Conservation (phyloP, 2,797 vertebrate genomes). For the Lithobates sylvaticus region DNA sequence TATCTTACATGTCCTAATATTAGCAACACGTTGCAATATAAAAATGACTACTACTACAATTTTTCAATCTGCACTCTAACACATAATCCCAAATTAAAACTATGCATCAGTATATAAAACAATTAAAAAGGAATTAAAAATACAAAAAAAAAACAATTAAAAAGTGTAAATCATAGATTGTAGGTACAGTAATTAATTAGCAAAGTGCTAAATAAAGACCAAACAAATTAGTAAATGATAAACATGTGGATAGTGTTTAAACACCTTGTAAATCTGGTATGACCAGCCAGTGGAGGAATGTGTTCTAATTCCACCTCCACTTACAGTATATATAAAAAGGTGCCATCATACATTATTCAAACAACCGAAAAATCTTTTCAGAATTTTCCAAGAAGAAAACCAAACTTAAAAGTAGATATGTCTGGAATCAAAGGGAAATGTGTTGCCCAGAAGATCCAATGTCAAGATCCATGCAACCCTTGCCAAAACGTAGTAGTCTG, state of each 20-base stretch:
- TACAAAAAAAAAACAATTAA: too few relatives aligned
- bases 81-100: background rate
- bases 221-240: too few relatives aligned
- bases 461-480: constrained; percentile 22
- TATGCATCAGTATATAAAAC: background rate
- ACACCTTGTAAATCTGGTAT: background rate
- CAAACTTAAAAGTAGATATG: background rate
- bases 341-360: background rate
- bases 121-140: too few relatives aligned
- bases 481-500: background rate
- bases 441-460: background rate
- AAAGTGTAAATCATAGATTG: too few relatives aligned
- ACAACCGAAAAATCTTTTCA: too few relatives aligned
- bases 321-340: background rate
- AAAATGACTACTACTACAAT: too few relatives aligned
- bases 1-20: too few relatives aligned
- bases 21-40: too few relatives aligned
- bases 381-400: background rate
- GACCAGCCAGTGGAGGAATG: background rate
- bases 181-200: too few relatives aligned
- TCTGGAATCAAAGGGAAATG: constrained; percentile 23
- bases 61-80: too few relatives aligned
- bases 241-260: too few relatives aligned
- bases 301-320: background rate
- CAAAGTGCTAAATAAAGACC: too few relatives aligned